phyloP scores from a whole-genome alignment of 2,797 vertebrate genomes.

The Hirundo rustica region DNA sequence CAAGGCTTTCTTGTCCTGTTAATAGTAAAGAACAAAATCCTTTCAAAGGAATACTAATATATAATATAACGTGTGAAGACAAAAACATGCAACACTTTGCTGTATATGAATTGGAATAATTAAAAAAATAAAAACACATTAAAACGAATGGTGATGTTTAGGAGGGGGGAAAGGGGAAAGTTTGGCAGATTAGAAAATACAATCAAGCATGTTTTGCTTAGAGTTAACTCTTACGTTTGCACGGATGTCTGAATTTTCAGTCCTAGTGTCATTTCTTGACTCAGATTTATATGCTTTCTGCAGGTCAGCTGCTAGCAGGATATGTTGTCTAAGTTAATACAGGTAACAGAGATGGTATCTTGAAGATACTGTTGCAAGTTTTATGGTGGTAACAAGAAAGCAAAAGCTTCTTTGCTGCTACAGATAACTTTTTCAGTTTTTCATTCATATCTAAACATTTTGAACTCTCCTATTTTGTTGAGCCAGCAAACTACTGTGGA shows the following conservation, averaged over 20 bases:
- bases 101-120: background rate
- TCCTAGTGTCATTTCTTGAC: background rate
- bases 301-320: background rate
- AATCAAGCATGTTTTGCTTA: background rate
- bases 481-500: constrained; percentile 6
- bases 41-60: background rate
- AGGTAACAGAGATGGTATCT: background rate
- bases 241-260: background rate
- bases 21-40: background rate
- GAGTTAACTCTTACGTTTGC: background rate
- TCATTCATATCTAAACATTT: background rate
- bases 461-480: background rate
- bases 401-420: background rate
- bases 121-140: background rate
- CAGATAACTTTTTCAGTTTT: background rate
- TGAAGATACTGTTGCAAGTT: constrained; percentile 4
- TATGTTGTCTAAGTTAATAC: background rate
- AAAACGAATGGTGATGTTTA: background rate
- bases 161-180: background rate
- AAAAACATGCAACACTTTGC: background rate
- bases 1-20: background rate
- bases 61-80: background rate
- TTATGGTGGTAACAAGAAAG: background rate
- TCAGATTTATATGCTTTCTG: background rate
- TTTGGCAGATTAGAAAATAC: background rate